Evolutionary conservation across 2,888 invertebrate species (phyloP).

Genomic region (Volucella zonaria): DNA sequence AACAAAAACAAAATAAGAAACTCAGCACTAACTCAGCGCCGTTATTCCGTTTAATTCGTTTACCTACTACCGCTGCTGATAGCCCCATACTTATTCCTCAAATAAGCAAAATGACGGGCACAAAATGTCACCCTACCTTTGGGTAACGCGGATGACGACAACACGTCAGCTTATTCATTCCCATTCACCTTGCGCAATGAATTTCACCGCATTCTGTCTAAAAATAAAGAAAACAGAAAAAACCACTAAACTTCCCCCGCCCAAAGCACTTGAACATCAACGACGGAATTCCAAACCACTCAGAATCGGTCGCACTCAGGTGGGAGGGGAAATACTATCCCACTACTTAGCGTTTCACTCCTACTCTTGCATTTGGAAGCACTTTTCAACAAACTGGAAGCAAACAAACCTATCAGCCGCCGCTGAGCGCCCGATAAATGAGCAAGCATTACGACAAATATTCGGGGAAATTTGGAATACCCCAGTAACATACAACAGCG

Average conservation of each 20-base stretch:
- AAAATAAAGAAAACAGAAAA: not conserved
- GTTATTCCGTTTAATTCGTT: not conserved
- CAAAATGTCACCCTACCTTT: conserved; percentile 78
- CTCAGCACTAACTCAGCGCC: not conserved
- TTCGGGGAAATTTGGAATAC: conserved; percentile 73
- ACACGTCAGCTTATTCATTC: conserved; percentile 20
- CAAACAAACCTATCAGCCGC: not conserved
- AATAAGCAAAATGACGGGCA: conserved; percentile 83
- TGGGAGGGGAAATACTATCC: conserved; percentile 50
- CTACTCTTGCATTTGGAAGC: conserved; percentile 35
- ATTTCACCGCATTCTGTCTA: not conserved
- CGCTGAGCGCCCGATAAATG: conserved; percentile 80
- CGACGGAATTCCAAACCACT: conserved; percentile 41
- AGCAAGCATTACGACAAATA: conserved; percentile 81
- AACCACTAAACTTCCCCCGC: not conserved
- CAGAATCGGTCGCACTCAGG: conserved; percentile 32
- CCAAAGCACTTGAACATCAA: not conserved
- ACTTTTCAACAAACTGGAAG: conserved; percentile 19
- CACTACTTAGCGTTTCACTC: conserved; percentile 50
- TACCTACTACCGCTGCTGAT: conserved; percentile 74
- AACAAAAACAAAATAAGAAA: not conserved
- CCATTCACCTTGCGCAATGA: conserved; percentile 23
- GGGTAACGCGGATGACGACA: conserved; percentile 68
- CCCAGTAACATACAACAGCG: conserved; percentile 45
- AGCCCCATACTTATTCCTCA: conserved; percentile 78